These are phyloP conservation scores for Dendrocincla tyrannina DNA, from an alignment of 2,797 vertebrate species.

Conservation along the genomic window DNA sequence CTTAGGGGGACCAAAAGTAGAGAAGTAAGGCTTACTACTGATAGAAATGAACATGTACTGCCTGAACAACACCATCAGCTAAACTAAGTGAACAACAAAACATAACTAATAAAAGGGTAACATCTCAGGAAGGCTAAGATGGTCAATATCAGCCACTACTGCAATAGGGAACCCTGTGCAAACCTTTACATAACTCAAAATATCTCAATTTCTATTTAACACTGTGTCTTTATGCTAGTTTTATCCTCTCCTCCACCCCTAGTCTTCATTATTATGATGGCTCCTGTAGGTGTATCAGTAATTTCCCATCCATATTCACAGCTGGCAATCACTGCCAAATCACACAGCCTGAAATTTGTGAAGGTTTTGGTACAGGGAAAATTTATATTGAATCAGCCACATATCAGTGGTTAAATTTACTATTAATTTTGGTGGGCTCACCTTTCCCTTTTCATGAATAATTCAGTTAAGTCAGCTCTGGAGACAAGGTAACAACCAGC, in stretches of 20 bases:
- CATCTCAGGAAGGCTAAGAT: not conserved
- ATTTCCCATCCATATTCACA: not conserved
- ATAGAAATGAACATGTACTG: not conserved
- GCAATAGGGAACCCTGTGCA: not conserved
- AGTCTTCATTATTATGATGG: not conserved
- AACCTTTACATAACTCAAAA: not conserved
- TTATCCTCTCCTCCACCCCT: not conserved
- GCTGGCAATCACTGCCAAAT: not conserved
- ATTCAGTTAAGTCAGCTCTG: not conserved
- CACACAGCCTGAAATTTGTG: not conserved
- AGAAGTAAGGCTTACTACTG: not conserved
- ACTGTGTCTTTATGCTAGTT: not conserved
- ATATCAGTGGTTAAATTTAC: not conserved
- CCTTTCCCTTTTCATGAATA: not conserved
- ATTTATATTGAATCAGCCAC: not conserved
- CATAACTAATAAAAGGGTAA: not conserved
- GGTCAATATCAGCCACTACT: fast-evolving
- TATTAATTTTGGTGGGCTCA: not conserved
- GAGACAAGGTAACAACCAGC: not conserved
- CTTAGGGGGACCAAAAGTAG: not conserved
- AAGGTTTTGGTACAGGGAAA: not conserved
- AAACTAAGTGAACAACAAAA: not conserved
- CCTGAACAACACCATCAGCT: not conserved
- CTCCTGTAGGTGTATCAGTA: not conserved
- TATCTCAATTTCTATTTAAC: not conserved